Conservation (phyloP, 2,113 vertebrate genomes). For the Narcine bancroftii region DNA sequence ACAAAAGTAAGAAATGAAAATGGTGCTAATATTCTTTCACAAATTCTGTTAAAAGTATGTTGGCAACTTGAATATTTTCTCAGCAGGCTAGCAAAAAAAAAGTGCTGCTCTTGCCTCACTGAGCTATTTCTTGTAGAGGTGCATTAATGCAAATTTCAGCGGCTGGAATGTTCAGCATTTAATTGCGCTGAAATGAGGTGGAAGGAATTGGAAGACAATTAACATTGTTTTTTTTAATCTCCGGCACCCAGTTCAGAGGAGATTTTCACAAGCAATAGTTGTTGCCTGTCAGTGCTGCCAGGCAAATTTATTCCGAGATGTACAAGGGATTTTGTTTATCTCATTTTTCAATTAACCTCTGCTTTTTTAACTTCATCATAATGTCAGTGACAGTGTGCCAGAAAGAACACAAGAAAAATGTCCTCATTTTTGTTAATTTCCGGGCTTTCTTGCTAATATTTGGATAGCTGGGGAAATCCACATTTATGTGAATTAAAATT, state of each 20-base stretch:
- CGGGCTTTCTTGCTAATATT: slow-evolving; percentile 50
- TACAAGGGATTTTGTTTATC: slow-evolving; percentile 79
- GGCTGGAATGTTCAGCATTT: slow-evolving; percentile 62
- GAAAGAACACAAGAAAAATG: slow-evolving; percentile 69
- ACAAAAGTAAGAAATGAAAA: not conserved
- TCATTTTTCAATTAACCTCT: slow-evolving; percentile 95
- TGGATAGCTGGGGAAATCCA: slow-evolving; percentile 55
- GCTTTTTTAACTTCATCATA: slow-evolving; percentile 75
- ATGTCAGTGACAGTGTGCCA: slow-evolving; percentile 67
- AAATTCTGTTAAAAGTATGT: not conserved
- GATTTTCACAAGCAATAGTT: slow-evolving; percentile 55
- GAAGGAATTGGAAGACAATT: slow-evolving; percentile 84
- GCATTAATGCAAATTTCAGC: slow-evolving; percentile 62
- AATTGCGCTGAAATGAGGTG: slow-evolving; percentile 81
- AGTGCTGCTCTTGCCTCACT: slow-evolving; percentile 46
- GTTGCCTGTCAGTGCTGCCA: slow-evolving; percentile 57
- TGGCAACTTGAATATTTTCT: slow-evolving; percentile 7
- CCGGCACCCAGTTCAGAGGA: slow-evolving; percentile 58
- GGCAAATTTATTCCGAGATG: slow-evolving; percentile 69
- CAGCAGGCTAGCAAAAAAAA: not conserved
- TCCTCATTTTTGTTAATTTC: slow-evolving; percentile 38
- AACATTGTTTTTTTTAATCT: slow-evolving; percentile 67
- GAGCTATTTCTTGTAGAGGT: slow-evolving; percentile 55
- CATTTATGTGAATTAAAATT: slow-evolving; percentile 42
- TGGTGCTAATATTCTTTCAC: not conserved